A percentile compares a stretch with the other conserved stretches of the same genome.
These are phyloP conservation scores for Cyprinodon tularosa DNA, from an alignment of 2,113 vertebrate genomes.

Conservation along the genomic window DNA sequence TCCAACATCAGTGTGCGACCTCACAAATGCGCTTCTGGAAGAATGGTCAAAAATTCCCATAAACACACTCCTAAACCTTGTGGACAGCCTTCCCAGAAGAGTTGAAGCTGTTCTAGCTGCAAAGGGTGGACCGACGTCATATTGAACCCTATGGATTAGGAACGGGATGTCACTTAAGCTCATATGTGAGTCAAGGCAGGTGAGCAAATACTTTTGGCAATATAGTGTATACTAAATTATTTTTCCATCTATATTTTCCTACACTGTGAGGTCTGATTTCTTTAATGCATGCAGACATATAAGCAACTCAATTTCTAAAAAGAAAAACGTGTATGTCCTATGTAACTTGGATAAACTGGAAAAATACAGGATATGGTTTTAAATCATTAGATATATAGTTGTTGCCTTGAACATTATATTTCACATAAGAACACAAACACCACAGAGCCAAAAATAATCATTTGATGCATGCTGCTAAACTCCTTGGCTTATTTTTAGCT, in stretches of 20 bases:
- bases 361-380: slow-evolving; percentile 3
- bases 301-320: neutral
- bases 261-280: neutral
- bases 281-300: neutral
- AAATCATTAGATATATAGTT: neutral
- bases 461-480: neutral
- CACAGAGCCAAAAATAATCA: neutral
- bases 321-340: neutral
- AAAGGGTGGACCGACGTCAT: too few relatives aligned
- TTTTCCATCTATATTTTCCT: neutral
- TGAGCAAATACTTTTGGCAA: too few relatives aligned
- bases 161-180: too few relatives aligned
- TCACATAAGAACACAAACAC: neutral
- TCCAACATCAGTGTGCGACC: too few relatives aligned
- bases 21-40: too few relatives aligned
- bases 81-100: too few relatives aligned
- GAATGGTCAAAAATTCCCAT: too few relatives aligned
- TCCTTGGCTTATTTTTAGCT: neutral
- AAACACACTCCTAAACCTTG: too few relatives aligned
- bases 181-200: too few relatives aligned
- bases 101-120: too few relatives aligned
- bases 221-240: neutral
- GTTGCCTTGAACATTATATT: neutral
- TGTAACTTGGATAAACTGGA: neutral
- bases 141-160: too few relatives aligned